Base-by-base conservation (phyloP, 2,113 vertebrate species). In the Poeciliopsis retropinna region DNA sequence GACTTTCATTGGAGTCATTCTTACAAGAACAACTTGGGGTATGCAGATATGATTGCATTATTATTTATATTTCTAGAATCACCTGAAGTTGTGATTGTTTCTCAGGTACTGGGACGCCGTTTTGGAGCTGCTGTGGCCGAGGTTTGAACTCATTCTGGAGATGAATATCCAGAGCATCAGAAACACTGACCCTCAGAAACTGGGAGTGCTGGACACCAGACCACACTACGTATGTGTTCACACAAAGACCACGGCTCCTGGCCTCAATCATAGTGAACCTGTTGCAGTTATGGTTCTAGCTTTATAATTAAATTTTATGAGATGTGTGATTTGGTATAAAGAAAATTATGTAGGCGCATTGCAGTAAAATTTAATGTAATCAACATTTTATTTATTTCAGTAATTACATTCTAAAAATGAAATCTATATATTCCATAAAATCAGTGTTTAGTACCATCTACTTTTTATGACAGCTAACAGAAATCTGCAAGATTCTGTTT, bases 121-220 rank as follows among this genome's bases (percentile, higher is more conserved):
- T 60, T 85, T 98, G 86, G 96, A 97, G 83, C 89, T 97, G 78
- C 90, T 98, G 80, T 95, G 94, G 97, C 97, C 97, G 0, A 93
- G 97, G 34, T 97, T 98, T 10, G 96, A 98, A 62, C 81, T 96
- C 70, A 96, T 98, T 47, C 89, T 98, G 88, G 96, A 97, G 92
- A 94, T 98, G 93, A 97, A 98, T 82, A 97, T 97, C 80, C 95
- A 96, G 86, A 98, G 96, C 72, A 96, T 98, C 88, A 94, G 96
- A 22, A 95, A 94, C 94, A 97, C 96, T 0, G 97, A 98, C 83
- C 97, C 96, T 32, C 96, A 97, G 90, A 97, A 94, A 67, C 91
- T 98, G 14, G 97, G 97, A 3, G 91, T 95, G 0, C 93, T 98
- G 72, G 96, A 98, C 88, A 98, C 95, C 2, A 93, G 96, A 7